These are phyloP conservation scores for Lordiphosa stackelbergi DNA, from an alignment of 1,140 invertebrate genomes.

Conservation along the genomic window DNA sequence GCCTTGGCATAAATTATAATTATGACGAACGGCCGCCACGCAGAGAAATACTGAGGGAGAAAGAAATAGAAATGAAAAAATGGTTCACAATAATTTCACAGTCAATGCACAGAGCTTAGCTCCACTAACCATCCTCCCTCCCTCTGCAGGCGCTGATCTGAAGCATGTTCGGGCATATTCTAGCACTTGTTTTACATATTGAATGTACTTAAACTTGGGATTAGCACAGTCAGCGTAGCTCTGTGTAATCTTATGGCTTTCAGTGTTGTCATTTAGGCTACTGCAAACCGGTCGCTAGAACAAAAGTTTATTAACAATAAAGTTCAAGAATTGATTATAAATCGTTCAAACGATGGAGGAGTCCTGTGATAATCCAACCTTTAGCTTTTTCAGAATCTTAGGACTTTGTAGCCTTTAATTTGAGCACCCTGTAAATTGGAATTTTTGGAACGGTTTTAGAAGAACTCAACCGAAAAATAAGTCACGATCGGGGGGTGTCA, in stretches of 20 bases:
- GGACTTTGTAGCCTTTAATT: no score
- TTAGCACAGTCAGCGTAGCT: conserved; percentile 8
- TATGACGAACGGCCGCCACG: conserved; percentile 5
- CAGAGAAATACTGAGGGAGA: conserved; percentile 18
- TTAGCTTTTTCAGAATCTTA: no score
- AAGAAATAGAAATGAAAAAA: conserved; percentile 21
- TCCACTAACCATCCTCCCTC: conserved; percentile 10
- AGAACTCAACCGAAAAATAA: no score
- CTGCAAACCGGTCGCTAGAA: no score
- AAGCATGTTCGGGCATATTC: conserved; percentile 38
- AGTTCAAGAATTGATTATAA: no score
- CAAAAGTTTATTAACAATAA: no score
- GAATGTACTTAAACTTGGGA: conserved; percentile 52
- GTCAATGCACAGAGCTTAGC: conserved; percentile 48
- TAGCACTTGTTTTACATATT: conserved; percentile 44
- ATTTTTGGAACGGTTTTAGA: no score
- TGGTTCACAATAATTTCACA: conserved; percentile 58
- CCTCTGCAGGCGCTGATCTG: neutral
- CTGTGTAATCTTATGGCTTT: conserved; percentile 25
- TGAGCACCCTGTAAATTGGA: no score
- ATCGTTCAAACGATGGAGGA: no score
- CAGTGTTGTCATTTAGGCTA: conserved; percentile 18
- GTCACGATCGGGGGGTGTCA: no score
- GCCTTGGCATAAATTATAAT: conserved; percentile 25
- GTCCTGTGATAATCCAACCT: no score